Percentiles rank a stretch among this genome's conserved stretches.
Evolutionary conservation across 2,797 vertebrate species (phyloP).

Genomic region (Podarcis lilfordi): DNA sequence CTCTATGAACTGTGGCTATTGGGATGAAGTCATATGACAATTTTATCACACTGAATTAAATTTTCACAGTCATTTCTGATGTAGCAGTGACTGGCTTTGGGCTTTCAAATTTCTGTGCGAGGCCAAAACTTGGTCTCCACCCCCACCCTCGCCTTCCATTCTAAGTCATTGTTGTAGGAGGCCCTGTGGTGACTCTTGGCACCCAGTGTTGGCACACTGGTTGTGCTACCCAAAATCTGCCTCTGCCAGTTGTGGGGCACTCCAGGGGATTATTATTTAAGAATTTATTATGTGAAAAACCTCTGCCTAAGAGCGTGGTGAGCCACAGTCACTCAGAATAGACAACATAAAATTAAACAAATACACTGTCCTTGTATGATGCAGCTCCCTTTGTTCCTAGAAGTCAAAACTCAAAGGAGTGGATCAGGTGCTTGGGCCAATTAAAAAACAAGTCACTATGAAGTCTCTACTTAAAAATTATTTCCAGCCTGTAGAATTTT

Average conservation of each 20-base stretch:
- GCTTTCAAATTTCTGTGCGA: background rate
- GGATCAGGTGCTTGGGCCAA: background rate
- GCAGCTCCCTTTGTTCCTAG: background rate
- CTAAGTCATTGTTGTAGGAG: too few species aligned
- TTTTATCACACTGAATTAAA: background rate
- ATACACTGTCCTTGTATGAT: background rate
- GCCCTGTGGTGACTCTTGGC: too few species aligned
- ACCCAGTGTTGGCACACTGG: too few species aligned
- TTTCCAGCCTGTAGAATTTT: background rate
- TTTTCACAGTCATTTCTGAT: background rate
- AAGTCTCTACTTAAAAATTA: background rate
- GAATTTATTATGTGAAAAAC: too few species aligned
- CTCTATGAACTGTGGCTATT: too few species aligned
- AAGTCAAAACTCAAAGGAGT: background rate
- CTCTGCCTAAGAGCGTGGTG: too few species aligned
- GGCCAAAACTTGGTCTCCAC: too few species aligned
- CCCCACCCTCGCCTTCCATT: too few species aligned
- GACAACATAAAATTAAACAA: background rate
- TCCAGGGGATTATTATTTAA: too few species aligned
- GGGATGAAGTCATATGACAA: background rate
- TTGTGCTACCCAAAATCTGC: too few species aligned
- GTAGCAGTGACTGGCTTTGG: background rate
- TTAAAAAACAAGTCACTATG: background rate
- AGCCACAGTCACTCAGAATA: background rate
- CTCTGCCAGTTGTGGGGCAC: too few species aligned